These are phyloP conservation scores for Ruditapes philippinarum DNA, from an alignment of 1,140 invertebrate genomes.

Conservation along the genomic window DNA sequence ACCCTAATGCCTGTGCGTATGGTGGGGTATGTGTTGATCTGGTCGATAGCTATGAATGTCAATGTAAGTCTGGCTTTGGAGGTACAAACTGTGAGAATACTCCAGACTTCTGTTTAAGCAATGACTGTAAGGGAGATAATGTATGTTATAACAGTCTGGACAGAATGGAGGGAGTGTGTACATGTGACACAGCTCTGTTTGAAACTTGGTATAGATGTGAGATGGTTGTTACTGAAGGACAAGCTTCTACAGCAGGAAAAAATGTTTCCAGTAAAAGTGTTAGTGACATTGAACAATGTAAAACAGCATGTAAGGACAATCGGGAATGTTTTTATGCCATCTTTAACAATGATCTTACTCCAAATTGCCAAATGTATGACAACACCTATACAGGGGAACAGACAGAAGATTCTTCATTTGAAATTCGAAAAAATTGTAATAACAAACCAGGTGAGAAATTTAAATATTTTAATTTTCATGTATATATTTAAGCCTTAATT, in stretches of 20 bases:
- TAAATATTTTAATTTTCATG: neutral
- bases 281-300: neutral
- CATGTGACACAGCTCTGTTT: conserved; percentile 6
- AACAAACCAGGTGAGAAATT: neutral
- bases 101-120: neutral
- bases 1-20: conserved; percentile 5
- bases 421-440: neutral
- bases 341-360: no score
- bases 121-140: conserved; percentile 21
- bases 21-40: conserved; percentile 13
- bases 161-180: conserved; percentile 18
- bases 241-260: neutral
- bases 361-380: neutral
- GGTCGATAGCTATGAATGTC: neutral
- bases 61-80: conserved; percentile 11
- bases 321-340: neutral
- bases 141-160: conserved; percentile 42
- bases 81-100: conserved; percentile 26
- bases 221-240: neutral
- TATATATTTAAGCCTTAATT: neutral
- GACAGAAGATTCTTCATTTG: neutral
- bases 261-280: neutral
- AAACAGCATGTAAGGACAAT: neutral
- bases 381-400: neutral
- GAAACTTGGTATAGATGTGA: neutral